phyloP scores from a whole-genome alignment of 2,797 vertebrate species.

The Toxotes lorentzi region DNA sequence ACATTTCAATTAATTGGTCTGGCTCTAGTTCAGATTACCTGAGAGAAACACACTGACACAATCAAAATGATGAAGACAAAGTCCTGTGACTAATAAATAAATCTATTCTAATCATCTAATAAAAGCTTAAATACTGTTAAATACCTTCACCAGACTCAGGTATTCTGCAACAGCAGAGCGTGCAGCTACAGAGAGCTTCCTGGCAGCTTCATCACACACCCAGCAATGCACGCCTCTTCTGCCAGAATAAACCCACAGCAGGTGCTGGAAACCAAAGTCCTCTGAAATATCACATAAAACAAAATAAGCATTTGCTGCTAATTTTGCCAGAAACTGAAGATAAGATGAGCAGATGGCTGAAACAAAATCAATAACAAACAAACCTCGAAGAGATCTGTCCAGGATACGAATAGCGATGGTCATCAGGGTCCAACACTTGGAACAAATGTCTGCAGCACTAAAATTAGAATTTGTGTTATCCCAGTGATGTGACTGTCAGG shows the following conservation, averaged over 20 bases:
- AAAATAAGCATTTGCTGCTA: not conserved
- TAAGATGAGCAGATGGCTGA: not conserved
- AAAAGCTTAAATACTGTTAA: conserved; percentile 4
- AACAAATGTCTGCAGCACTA: conserved; percentile 95
- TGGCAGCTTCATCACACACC: conserved; percentile 94
- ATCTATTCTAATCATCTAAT: not conserved
- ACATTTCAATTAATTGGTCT: not conserved
- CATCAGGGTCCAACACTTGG: conserved; percentile 97
- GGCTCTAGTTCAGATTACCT: not conserved
- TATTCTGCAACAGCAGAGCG: conserved; percentile 95
- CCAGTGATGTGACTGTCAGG: not conserved
- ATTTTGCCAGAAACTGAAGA: not conserved
- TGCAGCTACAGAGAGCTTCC: conserved; percentile 91
- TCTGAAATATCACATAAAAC: conserved; percentile 79
- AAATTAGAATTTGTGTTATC: conserved; percentile 33
- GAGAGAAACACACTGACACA: not conserved
- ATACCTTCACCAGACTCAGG: conserved; percentile 94
- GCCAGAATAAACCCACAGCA: conserved; percentile 97
- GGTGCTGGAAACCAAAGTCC: conserved; percentile 94
- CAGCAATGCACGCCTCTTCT: conserved; percentile 97
- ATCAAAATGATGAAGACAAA: not conserved
- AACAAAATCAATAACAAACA: conserved; percentile 31
- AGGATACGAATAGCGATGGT: conserved; percentile 92
- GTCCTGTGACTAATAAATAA: not conserved
- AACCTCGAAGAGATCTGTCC: conserved; percentile 91